Evolutionary conservation across 2,797 vertebrate genomes (phyloP).

Genomic region (Peromyscus nudipes): DNA sequence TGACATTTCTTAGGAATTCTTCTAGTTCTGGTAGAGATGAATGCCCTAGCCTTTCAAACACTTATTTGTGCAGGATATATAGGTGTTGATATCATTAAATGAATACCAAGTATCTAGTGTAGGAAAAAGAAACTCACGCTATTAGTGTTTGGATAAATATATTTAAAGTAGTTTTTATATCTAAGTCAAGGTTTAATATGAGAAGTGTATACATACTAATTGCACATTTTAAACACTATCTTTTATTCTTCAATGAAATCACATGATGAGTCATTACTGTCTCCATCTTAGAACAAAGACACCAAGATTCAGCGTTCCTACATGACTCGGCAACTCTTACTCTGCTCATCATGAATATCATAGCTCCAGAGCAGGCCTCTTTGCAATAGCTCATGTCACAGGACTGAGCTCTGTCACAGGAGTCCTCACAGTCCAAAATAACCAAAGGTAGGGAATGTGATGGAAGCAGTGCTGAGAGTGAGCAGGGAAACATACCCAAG

Average conservation of each 20-base stretch:
- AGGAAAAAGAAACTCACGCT: not conserved
- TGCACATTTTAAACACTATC: not conserved
- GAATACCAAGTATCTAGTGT: not conserved
- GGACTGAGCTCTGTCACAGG: not conserved
- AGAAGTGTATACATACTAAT: not conserved
- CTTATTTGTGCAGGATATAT: not conserved
- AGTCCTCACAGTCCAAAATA: too few species aligned
- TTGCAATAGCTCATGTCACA: not conserved
- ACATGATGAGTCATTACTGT: not conserved
- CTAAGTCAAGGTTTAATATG: not conserved
- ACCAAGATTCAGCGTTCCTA: not conserved
- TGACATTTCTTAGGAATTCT: not conserved
- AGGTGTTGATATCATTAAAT: not conserved
- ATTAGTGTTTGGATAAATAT: not conserved
- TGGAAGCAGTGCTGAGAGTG: too few species aligned
- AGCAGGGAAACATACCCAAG: not conserved
- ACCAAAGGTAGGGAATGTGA: not conserved
- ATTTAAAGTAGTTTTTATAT: not conserved
- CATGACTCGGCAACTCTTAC: not conserved
- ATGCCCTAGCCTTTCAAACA: not conserved
- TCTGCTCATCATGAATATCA: too few species aligned
- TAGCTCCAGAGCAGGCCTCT: not conserved
- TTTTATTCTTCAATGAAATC: not conserved
- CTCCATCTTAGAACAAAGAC: not conserved
- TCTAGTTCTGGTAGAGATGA: not conserved